phyloP scores from a whole-genome alignment of 2,113 vertebrate genomes.

The Nettapus auritus region DNA sequence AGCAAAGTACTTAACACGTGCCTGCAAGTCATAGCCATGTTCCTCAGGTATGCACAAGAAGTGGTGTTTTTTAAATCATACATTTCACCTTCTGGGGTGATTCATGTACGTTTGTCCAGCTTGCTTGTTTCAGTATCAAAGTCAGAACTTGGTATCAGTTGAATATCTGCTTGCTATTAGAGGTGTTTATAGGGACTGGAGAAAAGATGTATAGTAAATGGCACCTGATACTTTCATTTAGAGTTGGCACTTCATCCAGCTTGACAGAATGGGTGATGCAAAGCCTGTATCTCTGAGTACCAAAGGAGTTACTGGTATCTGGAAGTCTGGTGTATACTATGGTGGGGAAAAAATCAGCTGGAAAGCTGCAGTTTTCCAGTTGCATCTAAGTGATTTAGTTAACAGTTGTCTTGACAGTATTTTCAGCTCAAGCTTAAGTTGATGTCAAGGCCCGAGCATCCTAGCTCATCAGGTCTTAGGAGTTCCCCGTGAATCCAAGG shows the following conservation, averaged over 20 bases:
- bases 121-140: not conserved
- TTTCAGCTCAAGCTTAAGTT: not conserved
- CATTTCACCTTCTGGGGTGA: not conserved
- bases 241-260: not conserved
- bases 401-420: not conserved
- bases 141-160: not conserved
- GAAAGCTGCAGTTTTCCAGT: not conserved
- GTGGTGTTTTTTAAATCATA: not conserved
- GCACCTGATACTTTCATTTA: not conserved
- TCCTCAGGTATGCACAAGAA: not conserved
- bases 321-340: not conserved
- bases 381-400: not conserved
- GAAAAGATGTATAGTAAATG: rapidly evolving
- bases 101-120: not conserved
- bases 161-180: not conserved
- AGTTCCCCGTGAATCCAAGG: not conserved
- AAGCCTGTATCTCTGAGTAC: not conserved
- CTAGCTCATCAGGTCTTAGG: too few relatives aligned
- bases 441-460: not conserved
- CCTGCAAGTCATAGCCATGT: not conserved
- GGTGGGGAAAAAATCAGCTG: not conserved
- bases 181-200: not conserved
- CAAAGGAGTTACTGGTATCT: not conserved
- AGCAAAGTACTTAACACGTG: not conserved
- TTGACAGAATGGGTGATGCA: not conserved